Base-by-base conservation (phyloP, 2,797 vertebrate species). In the Epinephelus awoara region DNA sequence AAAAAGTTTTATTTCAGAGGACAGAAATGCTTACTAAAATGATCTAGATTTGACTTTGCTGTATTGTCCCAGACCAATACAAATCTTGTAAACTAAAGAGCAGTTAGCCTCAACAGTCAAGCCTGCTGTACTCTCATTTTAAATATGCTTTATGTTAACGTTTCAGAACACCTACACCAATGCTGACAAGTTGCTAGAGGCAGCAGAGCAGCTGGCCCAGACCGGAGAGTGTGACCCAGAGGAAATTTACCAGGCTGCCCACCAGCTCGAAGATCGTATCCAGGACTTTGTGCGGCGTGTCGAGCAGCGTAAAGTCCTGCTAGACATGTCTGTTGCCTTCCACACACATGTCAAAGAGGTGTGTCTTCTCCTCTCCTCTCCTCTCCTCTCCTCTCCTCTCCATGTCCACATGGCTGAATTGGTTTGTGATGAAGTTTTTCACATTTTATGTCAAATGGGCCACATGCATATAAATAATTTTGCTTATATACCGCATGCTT, bases 311-410 rank as follows among this genome's bases (percentile, higher is more conserved):
- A 99, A 99, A 93, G 94, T 98, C 86, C 94, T 99, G 19, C 92
- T 99, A 84, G 98, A 99, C 94, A 99, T 99, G 97, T 99, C 98
- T 0, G 98, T 99, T 73, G 97, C 98, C 59, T 99, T 99, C 85
- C 98, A 99, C 90, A 98, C 98, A 3, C 98, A 99, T 0, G 97
- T 98, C 62, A 99, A 99, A 93, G 98, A 99, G 97, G 98, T 98
- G 84, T 90, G 92, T 79, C 11, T 34, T 27, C 21, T 57, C 42
- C 13, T 70, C 27, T 34, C 21, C 14, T 15, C 44, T 46, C 44
- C 8, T 68, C 21, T 5, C n/a, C 14, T 56, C 27, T 34, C 21
- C 13, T 15, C 44, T 47, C 46, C 10, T 68, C 21, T 57, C 46
- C 13, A 29, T 29, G n/a, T 25, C 29, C 17, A 27, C 34, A 47